Evolutionary conservation across 2,797 vertebrate genomes (phyloP), one percentile per base, ranked within the genome.

Genomic region (Lindbergichthys nudifrons): DNA sequence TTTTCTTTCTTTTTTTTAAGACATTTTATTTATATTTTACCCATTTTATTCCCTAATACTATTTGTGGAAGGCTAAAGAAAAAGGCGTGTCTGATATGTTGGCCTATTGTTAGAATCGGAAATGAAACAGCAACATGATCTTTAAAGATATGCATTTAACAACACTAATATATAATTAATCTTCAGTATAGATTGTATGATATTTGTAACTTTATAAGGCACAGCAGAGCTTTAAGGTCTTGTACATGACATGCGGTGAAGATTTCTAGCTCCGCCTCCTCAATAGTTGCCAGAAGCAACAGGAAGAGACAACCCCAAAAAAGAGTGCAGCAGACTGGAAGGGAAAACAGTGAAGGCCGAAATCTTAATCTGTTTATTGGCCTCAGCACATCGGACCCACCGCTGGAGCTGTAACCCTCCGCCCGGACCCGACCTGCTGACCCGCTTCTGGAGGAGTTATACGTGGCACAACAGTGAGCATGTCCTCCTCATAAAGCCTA

Each of bases 381-480:
- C 42, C 50, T 59, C 26, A 70, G 51, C 63, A 16, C 79, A 36
- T 45, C 84, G 12, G 58, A 66, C 4, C 76, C 62, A 16, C 16
- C 0, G 54, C 62, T 11, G 63, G 70, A 56, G 62, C 67, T 21
- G 59, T 1, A 18, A 16, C 41, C 46, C 26, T 41, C 32, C 26
- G 21, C 21, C 45, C 2, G 62, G 36, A 56, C 61, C 71, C 48
- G 61, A 60, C 18, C 65, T 41, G 7, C 23, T 14, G 84, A 61
- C 46, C 73, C 73, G 71, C 30, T 59, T 65, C 53, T 21, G 60
- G 9, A 13, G 74, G 68, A 86, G 67, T 80, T 73, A n/a, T 68
- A 89, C 89, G 90, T 91, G 89, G 89, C 90, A 87, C 18, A 70
- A 6, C 2, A 26, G 41, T 8, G 65, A 88, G 76, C 83, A 92